Evolutionary conservation across 2,797 vertebrate genomes (phyloP).

Genomic region (Dendrocincla tyrannina): DNA sequence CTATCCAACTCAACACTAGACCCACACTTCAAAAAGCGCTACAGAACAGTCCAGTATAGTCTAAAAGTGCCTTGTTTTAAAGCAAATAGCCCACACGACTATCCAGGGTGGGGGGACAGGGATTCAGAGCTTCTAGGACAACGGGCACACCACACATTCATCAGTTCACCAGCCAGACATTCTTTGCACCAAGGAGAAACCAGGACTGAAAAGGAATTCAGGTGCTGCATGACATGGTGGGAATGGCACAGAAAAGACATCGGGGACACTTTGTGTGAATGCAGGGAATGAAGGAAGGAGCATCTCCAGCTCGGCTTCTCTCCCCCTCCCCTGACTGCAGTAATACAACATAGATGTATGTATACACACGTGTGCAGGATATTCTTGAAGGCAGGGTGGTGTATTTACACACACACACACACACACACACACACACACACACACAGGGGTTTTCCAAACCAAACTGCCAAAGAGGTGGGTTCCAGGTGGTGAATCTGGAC

Average conservation of each 20-base stretch:
- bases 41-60: background rate
- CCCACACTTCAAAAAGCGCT: background rate
- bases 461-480: background rate
- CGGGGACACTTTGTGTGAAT: constrained; percentile 18
- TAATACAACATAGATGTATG: background rate
- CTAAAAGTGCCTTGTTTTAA: constrained; percentile 16
- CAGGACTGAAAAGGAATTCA: background rate
- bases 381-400: background rate
- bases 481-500: background rate
- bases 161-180: constrained; percentile 12
- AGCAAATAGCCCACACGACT: background rate
- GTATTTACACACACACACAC: background rate
- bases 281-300: background rate
- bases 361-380: background rate
- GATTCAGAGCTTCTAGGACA: background rate
- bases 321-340: background rate
- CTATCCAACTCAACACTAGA: background rate
- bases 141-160: constrained; percentile 9
- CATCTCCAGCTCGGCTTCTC: background rate
- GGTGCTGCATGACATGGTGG: background rate
- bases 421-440: too few relatives aligned
- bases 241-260: constrained; percentile 10
- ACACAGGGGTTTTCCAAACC: background rate
- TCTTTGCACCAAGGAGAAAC: constrained; percentile 37
- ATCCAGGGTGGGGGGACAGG: background rate